A percentile compares a stretch with the other conserved stretches of the same genome.
phyloP scores from a whole-genome alignment of 2,113 vertebrate species.

The Crotalus horridus region DNA sequence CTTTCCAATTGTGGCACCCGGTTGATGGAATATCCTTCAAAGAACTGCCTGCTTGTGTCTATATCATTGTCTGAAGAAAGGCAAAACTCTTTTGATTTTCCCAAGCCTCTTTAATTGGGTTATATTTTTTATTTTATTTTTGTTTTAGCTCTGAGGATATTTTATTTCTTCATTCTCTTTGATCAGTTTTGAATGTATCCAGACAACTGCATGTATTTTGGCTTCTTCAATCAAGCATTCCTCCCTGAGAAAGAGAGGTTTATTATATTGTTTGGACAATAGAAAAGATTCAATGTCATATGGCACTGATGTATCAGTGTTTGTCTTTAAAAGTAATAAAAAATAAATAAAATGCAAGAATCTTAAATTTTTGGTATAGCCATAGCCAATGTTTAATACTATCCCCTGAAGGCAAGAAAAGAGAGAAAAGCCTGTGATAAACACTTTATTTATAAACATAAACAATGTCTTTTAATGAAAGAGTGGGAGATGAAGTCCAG shows the following conservation, averaged over 20 bases:
- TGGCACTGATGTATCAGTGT: constrained; percentile 43
- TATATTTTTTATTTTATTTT: background rate
- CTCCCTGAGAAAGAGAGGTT: constrained; percentile 34
- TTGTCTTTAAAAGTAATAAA: constrained; percentile 53
- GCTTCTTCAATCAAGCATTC: constrained; percentile 35
- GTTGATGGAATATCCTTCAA: background rate
- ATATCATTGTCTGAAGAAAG: background rate
- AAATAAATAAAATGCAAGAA: background rate
- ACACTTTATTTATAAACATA: constrained; percentile 61
- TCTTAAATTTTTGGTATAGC: constrained; percentile 49
- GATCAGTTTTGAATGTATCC: background rate
- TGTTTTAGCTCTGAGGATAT: background rate
- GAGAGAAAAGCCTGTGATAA: constrained; percentile 59
- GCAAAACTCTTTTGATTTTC: background rate
- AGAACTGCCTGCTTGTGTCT: background rate
- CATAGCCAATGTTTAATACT: constrained; percentile 52
- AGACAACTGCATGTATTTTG: constrained; percentile 28
- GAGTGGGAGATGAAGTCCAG: constrained; percentile 32
- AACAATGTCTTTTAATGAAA: constrained; percentile 53
- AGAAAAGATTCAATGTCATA: constrained; percentile 41
- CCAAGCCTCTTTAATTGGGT: background rate
- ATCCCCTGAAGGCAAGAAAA: constrained; percentile 51
- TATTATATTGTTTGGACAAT: constrained; percentile 32
- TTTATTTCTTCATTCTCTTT: background rate
- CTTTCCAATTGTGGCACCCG: background rate